These are phyloP conservation scores for Eubasilissa regina DNA, from an alignment of 1,140 invertebrate genomes.

Conservation along the genomic window DNA sequence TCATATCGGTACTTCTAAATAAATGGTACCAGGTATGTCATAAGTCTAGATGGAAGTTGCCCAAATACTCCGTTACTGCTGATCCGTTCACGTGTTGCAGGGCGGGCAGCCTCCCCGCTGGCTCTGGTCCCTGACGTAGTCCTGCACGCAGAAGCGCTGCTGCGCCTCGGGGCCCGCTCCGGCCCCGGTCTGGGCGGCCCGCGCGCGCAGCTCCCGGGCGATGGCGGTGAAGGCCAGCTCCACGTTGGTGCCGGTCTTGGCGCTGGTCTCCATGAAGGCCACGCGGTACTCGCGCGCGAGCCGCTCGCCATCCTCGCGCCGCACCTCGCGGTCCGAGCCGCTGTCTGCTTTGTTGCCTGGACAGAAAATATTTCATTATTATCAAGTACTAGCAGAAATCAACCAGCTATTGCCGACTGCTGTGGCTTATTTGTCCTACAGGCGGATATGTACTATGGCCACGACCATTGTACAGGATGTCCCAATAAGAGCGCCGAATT, in stretches of 20 bases:
- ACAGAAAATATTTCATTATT: conserved; percentile 42
- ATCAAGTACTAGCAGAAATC: neutral
- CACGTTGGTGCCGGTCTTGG: conserved; percentile 89
- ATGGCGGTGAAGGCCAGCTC: conserved; percentile 87
- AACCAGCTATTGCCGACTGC: neutral
- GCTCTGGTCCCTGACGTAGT: conserved; percentile 53
- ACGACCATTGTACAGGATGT: too few relatives aligned
- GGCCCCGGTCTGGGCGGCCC: conserved; percentile 1
- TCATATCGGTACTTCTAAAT: too few relatives aligned
- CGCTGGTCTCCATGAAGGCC: conserved; percentile 90
- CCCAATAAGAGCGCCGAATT: too few relatives aligned
- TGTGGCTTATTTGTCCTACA: too few relatives aligned
- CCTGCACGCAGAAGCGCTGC: conserved; percentile 53
- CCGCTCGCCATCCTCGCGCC: conserved; percentile 86
- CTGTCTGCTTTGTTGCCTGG: conserved; percentile 89
- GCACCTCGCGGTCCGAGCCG: conserved; percentile 80
- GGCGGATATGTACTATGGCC: too few relatives aligned
- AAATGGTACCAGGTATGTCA: too few relatives aligned
- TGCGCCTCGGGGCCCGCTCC: conserved; percentile 43
- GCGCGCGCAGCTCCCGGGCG: conserved; percentile 74
- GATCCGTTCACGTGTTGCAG: conserved; percentile 51
- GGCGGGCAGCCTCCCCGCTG: conserved; percentile 45
- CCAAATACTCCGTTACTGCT: too few relatives aligned
- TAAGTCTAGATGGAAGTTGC: too few relatives aligned
- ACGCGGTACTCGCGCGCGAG: conserved; percentile 87